Evolutionary conservation across 2,797 vertebrate genomes (phyloP).

Genomic region (Lophotriccus pileatus): DNA sequence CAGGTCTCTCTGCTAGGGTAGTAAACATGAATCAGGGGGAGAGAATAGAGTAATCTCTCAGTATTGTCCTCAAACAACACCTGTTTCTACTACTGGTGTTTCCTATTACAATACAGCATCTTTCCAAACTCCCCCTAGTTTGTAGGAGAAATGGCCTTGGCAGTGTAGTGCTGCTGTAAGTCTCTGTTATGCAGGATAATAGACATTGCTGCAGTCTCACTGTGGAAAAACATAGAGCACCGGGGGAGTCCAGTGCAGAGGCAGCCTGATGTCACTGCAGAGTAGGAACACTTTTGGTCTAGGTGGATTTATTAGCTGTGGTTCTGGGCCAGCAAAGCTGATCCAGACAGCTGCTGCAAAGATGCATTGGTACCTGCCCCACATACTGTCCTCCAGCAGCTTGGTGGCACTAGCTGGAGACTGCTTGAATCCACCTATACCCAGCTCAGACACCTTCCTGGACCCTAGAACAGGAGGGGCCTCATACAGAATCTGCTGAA

Average conservation of each 20-base stretch:
- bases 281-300: background rate
- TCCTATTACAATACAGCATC: background rate
- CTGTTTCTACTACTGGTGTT: accelerated
- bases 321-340: background rate
- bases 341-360: background rate
- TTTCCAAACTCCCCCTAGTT: background rate
- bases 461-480: background rate
- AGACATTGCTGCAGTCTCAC: background rate
- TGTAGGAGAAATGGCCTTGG: accelerated
- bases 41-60: background rate
- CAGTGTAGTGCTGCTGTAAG: background rate
- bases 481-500: background rate
- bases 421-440: background rate
- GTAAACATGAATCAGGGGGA: background rate
- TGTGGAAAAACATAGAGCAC: background rate
- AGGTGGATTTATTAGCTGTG: background rate
- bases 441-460: background rate
- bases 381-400: background rate
- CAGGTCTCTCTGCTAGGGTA: background rate
- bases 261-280: background rate
- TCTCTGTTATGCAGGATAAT: background rate
- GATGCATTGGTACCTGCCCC: background rate
- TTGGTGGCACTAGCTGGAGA: background rate
- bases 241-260: background rate
- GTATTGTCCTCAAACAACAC: background rate